Percentiles rank a stretch among this genome's conserved stretches.
phyloP scores from a whole-genome alignment of 2,797 vertebrate genomes.

The Enteromius unitaeniatus region DNA sequence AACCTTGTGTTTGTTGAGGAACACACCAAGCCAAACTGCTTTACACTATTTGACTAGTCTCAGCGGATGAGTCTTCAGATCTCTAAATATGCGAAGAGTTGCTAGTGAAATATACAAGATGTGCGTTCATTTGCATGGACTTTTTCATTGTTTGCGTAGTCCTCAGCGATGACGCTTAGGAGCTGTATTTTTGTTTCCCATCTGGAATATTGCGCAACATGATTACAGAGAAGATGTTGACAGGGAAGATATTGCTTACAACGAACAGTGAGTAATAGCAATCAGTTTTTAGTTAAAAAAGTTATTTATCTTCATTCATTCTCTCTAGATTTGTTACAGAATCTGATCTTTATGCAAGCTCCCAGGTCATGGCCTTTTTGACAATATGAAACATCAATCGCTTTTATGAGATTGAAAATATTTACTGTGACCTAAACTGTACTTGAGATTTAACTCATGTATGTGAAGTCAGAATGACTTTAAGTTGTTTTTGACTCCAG shows the following conservation, averaged over 20 bases:
- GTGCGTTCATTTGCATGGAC: slow-evolving; percentile 1
- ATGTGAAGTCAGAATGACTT: slow-evolving; percentile 17
- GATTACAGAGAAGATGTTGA: neutral
- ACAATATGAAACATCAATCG: slow-evolving; percentile 54
- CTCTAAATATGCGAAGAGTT: slow-evolving; percentile 25
- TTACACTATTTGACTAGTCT: slow-evolving; percentile 29
- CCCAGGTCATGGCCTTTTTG: slow-evolving; percentile 57
- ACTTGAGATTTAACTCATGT: slow-evolving; percentile 2
- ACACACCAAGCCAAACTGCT: slow-evolving; percentile 23
- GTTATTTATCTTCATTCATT: neutral
- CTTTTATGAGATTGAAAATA: slow-evolving; percentile 60
- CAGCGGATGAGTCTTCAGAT: neutral
- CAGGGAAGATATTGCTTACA: slow-evolving; percentile 2
- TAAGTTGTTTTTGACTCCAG: slow-evolving; percentile 35
- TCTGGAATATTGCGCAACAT: slow-evolving; percentile 34
- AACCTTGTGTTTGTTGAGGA: slow-evolving; percentile 35
- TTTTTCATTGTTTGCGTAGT: neutral
- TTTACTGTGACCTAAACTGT: slow-evolving; percentile 58
- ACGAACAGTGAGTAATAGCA: neutral
- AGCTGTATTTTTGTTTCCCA: slow-evolving; percentile 21
- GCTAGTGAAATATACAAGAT: slow-evolving; percentile 30
- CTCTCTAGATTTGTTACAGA: slow-evolving; percentile 1
- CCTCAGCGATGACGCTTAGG: neutral
- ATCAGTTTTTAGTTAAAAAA: neutral
- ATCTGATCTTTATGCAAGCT: slow-evolving; percentile 21